phyloP scores from a whole-genome alignment of 2,888 invertebrate genomes.

The Bibio marci region DNA sequence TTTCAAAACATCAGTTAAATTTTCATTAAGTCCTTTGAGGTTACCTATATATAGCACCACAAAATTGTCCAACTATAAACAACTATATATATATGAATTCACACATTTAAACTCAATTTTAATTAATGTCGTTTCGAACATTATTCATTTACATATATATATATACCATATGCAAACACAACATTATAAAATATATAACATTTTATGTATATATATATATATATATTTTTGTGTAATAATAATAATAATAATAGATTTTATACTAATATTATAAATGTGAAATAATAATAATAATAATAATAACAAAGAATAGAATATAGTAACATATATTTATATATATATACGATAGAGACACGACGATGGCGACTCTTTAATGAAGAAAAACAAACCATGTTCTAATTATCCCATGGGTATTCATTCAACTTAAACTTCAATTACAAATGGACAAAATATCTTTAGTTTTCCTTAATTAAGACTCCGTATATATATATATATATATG shows the following conservation, averaged over 20 bases:
- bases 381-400: constrained; percentile 1
- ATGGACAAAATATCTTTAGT: constrained; percentile 3
- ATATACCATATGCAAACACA: too few relatives aligned
- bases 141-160: too few relatives aligned
- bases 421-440: constrained; percentile 2
- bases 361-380: background rate
- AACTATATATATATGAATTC: background rate
- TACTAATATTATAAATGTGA: too few relatives aligned
- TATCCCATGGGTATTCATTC: constrained; percentile 1
- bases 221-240: background rate
- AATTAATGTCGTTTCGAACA: too few relatives aligned
- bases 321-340: background rate
- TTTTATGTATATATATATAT: background rate
- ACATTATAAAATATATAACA: too few relatives aligned
- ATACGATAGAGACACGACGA: background rate
- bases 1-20: constrained; percentile 1
- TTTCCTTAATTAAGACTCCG: constrained; percentile 2
- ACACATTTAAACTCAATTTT: constrained; percentile 1
- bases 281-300: too few relatives aligned
- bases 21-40: constrained; percentile 3
- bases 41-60: background rate
- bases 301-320: background rate
- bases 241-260: background rate
- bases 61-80: constrained; percentile 2
- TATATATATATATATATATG: background rate